These are phyloP conservation scores for Oxycera nigricornis DNA, from an alignment of 2,888 invertebrate genomes.

Conservation along the genomic window DNA sequence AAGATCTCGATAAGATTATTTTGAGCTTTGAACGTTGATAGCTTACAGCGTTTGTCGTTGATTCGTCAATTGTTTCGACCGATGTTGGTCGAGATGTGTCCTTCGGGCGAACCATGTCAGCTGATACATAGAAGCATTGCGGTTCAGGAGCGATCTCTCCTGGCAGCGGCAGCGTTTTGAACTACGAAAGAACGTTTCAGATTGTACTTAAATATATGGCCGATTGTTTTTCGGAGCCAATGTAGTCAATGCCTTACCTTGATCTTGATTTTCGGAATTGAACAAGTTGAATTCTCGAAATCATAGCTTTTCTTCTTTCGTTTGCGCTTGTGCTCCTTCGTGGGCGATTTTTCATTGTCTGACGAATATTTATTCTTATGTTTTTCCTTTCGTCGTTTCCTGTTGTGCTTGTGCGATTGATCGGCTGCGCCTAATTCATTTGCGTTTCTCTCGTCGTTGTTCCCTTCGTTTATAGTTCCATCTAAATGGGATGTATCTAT, in stretches of 20 bases:
- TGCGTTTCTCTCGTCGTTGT: not conserved
- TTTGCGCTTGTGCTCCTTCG: constrained; percentile 80
- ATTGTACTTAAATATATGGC: not conserved
- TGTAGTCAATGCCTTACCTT: constrained; percentile 65
- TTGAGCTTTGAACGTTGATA: not conserved
- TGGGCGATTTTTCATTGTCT: constrained; percentile 67
- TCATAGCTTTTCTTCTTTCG: constrained; percentile 81
- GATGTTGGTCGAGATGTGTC: constrained; percentile 60
- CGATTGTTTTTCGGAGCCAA: not conserved
- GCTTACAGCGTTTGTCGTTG: constrained; percentile 47
- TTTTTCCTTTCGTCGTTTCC: constrained; percentile 77
- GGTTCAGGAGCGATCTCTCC: constrained; percentile 78
- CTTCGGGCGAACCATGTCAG: constrained; percentile 63
- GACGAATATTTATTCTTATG: constrained; percentile 72
- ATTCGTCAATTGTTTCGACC: constrained; percentile 60
- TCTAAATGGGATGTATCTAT: not conserved
- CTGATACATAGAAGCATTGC: constrained; percentile 80
- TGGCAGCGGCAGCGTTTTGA: constrained; percentile 59
- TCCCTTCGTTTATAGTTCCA: not conserved
- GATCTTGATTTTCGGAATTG: constrained; percentile 77
- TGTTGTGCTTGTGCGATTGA: constrained; percentile 66
- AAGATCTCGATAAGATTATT: not conserved
- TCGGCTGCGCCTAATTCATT: constrained; percentile 46
- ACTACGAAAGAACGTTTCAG: constrained; percentile 45
- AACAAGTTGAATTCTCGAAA: constrained; percentile 63